Evolutionary conservation across 2,888 invertebrate species (phyloP).

Genomic region (Spisula subtruncata): DNA sequence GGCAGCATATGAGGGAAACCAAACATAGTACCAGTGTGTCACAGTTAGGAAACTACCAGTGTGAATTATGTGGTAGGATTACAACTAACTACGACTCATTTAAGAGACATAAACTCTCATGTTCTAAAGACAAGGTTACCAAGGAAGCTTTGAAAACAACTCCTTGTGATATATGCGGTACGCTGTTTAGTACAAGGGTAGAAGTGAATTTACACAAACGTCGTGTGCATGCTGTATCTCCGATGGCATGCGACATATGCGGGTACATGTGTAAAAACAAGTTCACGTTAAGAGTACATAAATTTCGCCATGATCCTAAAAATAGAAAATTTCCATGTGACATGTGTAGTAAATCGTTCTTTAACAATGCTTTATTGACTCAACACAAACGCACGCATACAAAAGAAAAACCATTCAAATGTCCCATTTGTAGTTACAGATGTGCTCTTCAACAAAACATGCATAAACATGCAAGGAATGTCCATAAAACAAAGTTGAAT

Average conservation of each 20-base stretch:
- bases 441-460: slow-evolving; percentile 33
- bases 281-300: background rate
- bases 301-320: slow-evolving; percentile 24
- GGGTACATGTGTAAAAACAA: slow-evolving; percentile 28
- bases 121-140: background rate
- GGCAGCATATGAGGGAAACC: slow-evolving; percentile 20
- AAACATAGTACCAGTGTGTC: slow-evolving; percentile 15
- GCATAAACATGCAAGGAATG: slow-evolving; percentile 32
- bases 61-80: slow-evolving; percentile 25
- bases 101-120: slow-evolving; percentile 29
- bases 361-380: slow-evolving; percentile 18
- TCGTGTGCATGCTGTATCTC: slow-evolving; percentile 11
- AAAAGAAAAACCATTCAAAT: slow-evolving; percentile 42
- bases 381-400: slow-evolving; percentile 37
- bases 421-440: slow-evolving; percentile 32
- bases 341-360: slow-evolving; percentile 38
- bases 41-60: slow-evolving; percentile 17
- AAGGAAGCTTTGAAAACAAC: background rate
- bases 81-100: background rate
- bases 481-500: slow-evolving; percentile 30
- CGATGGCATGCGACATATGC: background rate
- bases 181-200: background rate
- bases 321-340: slow-evolving; percentile 33
- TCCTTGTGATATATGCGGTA: slow-evolving; percentile 35
- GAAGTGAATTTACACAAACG: background rate